Evolutionary conservation across 1,140 invertebrate genomes (phyloP).

Genomic region (Rhagoletis pomonella): DNA sequence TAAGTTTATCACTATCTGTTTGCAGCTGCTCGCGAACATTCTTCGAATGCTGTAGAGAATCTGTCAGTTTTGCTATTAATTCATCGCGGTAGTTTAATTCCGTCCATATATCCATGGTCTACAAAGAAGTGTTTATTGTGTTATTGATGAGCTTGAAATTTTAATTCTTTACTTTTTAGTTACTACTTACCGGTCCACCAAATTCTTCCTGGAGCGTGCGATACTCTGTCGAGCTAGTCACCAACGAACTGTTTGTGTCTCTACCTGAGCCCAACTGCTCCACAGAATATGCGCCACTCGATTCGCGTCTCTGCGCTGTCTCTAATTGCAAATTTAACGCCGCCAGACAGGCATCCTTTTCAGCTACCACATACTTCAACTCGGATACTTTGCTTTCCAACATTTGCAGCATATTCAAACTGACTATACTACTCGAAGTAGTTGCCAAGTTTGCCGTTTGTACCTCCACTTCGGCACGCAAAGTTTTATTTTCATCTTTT

Average conservation of each 20-base stretch:
- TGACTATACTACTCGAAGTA: conserved; percentile 61
- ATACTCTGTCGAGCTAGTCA: conserved; percentile 75
- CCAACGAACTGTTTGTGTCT: conserved; percentile 69
- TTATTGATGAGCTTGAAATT: not conserved
- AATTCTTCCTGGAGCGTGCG: conserved; percentile 75
- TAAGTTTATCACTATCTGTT: conserved; percentile 78
- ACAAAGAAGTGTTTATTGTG: conserved; percentile 63
- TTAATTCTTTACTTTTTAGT: not conserved
- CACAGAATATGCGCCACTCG: conserved; percentile 60
- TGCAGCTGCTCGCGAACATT: conserved; percentile 78
- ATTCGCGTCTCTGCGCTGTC: conserved; percentile 67
- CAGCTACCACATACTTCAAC: conserved; percentile 72
- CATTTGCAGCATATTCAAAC: conserved; percentile 67
- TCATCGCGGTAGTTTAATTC: conserved; percentile 77
- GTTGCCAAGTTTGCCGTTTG: conserved; percentile 47
- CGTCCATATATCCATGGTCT: conserved; percentile 79
- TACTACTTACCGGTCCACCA: conserved; percentile 66
- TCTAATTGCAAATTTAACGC: conserved; percentile 75
- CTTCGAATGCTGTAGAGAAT: conserved; percentile 78
- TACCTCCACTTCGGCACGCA: not conserved
- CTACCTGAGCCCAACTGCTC: conserved; percentile 66
- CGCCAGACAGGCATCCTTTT: conserved; percentile 73
- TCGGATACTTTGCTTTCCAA: conserved; percentile 72
- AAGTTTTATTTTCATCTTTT: conserved; percentile 49
- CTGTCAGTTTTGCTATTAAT: conserved; percentile 78